Conservation (phyloP, 2,888 invertebrate genomes). For the Agrenia bidenticulata region DNA sequence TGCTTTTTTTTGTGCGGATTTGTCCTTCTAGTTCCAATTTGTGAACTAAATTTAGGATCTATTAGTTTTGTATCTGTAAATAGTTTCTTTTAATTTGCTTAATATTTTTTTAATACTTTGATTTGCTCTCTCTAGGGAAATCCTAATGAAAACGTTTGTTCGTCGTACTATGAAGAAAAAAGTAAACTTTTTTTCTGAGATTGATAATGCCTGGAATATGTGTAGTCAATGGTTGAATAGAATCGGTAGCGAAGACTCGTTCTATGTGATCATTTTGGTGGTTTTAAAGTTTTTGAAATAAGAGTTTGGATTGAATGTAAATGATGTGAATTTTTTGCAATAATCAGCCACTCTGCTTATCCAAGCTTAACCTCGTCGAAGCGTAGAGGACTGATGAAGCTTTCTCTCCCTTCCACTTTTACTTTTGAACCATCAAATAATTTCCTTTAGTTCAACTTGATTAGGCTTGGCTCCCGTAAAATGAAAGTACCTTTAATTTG, state of each 20-base stretch:
- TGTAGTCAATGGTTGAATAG: too few species aligned
- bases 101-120: too few species aligned
- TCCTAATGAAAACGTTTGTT: too few species aligned
- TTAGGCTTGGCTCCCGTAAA: conserved; percentile 21
- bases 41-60: too few species aligned
- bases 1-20: too few species aligned
- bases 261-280: not conserved
- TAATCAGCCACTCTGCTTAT: conserved; percentile 11
- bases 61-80: too few species aligned
- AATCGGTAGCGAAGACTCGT: conserved; percentile 2
- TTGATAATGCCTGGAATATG: too few species aligned
- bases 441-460: conserved; percentile 20
- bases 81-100: too few species aligned
- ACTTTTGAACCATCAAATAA: conserved; percentile 12
- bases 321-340: conserved; percentile 5
- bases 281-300: not conserved
- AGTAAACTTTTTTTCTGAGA: too few species aligned
- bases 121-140: too few species aligned
- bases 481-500: conserved; percentile 22
- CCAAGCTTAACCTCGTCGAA: conserved; percentile 21
- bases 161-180: too few species aligned
- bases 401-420: conserved; percentile 23
- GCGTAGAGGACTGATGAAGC: conserved; percentile 8
- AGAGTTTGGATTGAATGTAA: conserved; percentile 2
- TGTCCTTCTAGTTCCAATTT: too few species aligned